phyloP scores from a whole-genome alignment of 2,113 vertebrate genomes.

The Pelodiscus sinensis region DNA sequence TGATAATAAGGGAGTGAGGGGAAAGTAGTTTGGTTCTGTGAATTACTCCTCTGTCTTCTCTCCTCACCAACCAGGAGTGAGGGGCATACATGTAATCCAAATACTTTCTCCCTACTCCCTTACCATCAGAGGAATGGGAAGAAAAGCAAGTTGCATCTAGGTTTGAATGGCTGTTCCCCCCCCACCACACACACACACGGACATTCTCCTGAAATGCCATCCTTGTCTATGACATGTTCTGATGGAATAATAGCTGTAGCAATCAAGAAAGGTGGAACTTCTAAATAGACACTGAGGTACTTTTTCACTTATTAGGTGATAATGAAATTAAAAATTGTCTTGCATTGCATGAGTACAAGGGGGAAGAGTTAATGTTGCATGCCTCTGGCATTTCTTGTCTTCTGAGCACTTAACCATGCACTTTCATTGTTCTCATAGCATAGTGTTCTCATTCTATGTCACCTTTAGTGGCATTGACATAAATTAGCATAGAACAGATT shows the following conservation, averaged over 20 bases:
- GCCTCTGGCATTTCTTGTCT: neutral
- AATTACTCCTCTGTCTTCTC: no score
- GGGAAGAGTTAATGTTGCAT: neutral
- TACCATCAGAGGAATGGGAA: no score
- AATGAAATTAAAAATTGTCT: neutral
- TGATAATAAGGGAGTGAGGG: no score
- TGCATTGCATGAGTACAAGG: neutral
- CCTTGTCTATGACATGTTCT: neutral
- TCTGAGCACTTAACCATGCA: constrained; percentile 11
- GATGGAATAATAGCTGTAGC: neutral
- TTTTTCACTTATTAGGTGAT: neutral
- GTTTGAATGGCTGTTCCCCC: no score
- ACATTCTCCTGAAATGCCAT: no score
- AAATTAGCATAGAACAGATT: neutral
- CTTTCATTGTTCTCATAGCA: neutral
- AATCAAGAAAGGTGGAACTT: neutral
- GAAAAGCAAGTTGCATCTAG: no score
- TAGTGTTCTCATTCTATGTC: neutral
- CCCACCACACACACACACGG: no score
- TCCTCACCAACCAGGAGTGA: no score
- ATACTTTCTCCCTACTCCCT: no score
- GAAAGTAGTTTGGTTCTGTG: no score
- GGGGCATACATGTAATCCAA: no score
- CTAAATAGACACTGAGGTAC: neutral
- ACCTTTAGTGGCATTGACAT: neutral